Evolutionary conservation across 2,797 vertebrate species (phyloP).

Genomic region (Dipus sagitta): DNA sequence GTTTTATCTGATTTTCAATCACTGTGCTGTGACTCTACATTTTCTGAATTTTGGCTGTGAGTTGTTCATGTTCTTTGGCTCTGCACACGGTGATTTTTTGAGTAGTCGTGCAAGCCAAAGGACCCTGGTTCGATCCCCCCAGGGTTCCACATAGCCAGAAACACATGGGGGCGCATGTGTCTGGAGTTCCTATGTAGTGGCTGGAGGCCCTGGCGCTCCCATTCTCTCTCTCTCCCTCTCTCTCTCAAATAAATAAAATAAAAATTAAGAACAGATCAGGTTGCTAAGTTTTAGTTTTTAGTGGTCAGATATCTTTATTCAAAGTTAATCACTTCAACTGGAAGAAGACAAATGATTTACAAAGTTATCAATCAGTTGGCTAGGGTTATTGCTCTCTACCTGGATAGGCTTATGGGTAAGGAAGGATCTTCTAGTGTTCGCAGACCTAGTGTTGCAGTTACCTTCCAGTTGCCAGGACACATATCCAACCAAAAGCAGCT

Average conservation of each 20-base stretch:
- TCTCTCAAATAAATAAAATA: too few species aligned
- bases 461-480: too few species aligned
- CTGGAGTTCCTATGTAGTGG: too few species aligned
- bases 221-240: too few species aligned
- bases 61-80: not conserved
- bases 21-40: not conserved
- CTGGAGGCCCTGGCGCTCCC: too few species aligned
- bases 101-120: not conserved
- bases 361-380: not conserved
- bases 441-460: too few species aligned
- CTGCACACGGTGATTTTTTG: not conserved
- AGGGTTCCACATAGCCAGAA: too few species aligned
- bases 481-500: too few species aligned
- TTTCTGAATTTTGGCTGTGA: not conserved
- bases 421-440: not conserved
- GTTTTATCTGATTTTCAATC: slow-evolving; percentile 10
- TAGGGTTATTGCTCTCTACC: not conserved
- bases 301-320: not conserved
- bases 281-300: not conserved
- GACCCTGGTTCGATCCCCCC: too few species aligned
- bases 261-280: not conserved
- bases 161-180: too few species aligned
- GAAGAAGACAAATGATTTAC: not conserved
- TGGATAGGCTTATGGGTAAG: too few species aligned
- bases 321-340: not conserved